Conservation (phyloP, 2,113 vertebrate genomes). For the Python bivittatus region DNA sequence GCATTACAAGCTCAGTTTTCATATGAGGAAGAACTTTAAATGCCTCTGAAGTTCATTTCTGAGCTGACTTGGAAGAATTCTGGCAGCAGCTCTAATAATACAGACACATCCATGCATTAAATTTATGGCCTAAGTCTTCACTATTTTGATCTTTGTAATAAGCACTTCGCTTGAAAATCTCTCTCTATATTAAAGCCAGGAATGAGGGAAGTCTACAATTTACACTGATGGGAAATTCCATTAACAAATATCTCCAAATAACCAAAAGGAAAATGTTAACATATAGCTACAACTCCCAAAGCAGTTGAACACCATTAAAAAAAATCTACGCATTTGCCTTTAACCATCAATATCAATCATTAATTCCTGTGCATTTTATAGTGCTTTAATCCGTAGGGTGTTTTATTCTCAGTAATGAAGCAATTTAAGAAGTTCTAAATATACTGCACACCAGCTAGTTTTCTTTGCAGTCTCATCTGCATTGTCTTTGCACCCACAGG, state of each 20-base stretch:
- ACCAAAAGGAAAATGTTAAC: conserved; percentile 3
- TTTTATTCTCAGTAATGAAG: background rate
- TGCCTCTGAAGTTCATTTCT: background rate
- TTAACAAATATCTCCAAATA: background rate
- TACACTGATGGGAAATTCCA: background rate
- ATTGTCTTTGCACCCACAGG: background rate
- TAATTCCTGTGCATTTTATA: background rate
- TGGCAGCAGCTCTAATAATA: background rate
- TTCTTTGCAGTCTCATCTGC: background rate
- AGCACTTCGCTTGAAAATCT: background rate
- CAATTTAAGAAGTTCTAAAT: background rate
- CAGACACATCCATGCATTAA: background rate
- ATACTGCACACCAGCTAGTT: background rate
- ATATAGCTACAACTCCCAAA: background rate
- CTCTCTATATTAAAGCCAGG: background rate
- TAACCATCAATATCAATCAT: background rate
- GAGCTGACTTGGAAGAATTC: background rate
- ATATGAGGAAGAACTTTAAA: background rate
- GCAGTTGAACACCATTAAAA: background rate
- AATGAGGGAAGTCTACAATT: background rate
- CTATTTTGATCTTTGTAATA: background rate
- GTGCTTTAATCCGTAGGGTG: background rate
- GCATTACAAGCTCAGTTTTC: background rate
- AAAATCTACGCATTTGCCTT: background rate
- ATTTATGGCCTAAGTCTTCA: background rate